Base-by-base conservation (phyloP, 2,888 invertebrate species). In the Orthosia incerta region DNA sequence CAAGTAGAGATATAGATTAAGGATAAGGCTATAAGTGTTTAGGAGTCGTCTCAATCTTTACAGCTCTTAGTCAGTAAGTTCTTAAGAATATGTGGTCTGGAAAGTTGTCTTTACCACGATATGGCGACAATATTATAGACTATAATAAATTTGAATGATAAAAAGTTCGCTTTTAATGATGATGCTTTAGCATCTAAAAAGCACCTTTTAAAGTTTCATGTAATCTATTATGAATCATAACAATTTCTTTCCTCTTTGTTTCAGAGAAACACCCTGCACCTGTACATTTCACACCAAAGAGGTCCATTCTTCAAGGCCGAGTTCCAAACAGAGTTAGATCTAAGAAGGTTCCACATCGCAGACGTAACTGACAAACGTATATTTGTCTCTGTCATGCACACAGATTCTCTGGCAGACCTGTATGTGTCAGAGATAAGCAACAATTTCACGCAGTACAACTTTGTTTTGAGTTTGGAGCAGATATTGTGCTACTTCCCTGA, bases 401-500 rank as follows among this genome's bases (percentile, higher is more conserved):
- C 97, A 0, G 97, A 97, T 77, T 97, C 97, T 18, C 91, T 97
- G 31, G 97, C 98, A 5, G 97, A 99, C 92, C 96, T 99, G 71
- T 99, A 99, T 89, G 97, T 98, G 66, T 98, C 98, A 0, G 98
- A 98, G 90, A 95, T 97, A 79, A 96, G 97, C 90, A 96, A 97
- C 83, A 97, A 97, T 72, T 97, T 97, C 76, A 96, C 96, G 4
- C 97, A 97, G 79, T 97, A 98, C 86, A 97, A 97, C 88, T 99
- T 99, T 90, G 97, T 98, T 0, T 93, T 98, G 77, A 99, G 99
- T 9, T 94, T 99, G 82, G 97, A 98, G 87, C 97, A 98, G 86
- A 97, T 99, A 67, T 96, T 99, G 85, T 98, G 98, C 86, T 98
- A 98, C 92, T 98, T 98, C 91, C 98, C 98, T 0, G 98, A 98